A percentile compares a stretch with the other conserved stretches of the same genome.
These are phyloP conservation scores for Cyclargus thomasi DNA, from an alignment of 1,140 invertebrate genomes.

Conservation along the genomic window DNA sequence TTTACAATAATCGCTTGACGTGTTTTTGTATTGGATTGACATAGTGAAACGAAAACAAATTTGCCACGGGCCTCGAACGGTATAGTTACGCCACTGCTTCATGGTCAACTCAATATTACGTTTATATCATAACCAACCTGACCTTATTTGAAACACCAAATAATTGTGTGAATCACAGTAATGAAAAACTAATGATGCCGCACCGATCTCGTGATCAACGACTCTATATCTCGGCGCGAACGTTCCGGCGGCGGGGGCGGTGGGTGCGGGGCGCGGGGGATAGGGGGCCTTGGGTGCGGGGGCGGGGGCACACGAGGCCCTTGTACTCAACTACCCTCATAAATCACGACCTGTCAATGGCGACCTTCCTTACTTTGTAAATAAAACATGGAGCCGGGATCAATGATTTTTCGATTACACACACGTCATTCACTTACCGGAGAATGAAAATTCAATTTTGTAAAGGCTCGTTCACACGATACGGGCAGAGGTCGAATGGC, in stretches of 20 bases:
- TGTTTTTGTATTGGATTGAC: too few relatives aligned
- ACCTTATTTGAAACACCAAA: too few relatives aligned
- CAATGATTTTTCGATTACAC: conserved; percentile 13
- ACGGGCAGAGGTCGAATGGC: neutral
- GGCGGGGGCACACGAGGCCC: neutral
- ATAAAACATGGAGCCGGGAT: conserved; percentile 11
- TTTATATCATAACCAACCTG: too few relatives aligned
- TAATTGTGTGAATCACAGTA: neutral
- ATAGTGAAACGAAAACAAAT: too few relatives aligned
- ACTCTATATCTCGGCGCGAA: neutral
- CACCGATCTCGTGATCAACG: neutral
- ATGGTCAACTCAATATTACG: too few relatives aligned
- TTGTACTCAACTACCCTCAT: conserved; percentile 6
- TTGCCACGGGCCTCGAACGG: too few relatives aligned
- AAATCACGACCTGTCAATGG: conserved; percentile 9
- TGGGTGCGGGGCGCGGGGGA: too few relatives aligned
- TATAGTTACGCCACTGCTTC: too few relatives aligned
- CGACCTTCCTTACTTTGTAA: conserved; percentile 15
- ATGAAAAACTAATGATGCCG: conserved; percentile 6
- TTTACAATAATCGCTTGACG: too few relatives aligned
- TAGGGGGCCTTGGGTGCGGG: too few relatives aligned
- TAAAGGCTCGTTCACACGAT: neutral
- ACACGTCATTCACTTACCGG: neutral
- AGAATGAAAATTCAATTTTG: neutral
- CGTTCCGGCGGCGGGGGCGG: neutral